Percentiles rank a stretch among this genome's conserved stretches.
phyloP scores from a whole-genome alignment of 2,888 invertebrate species.

The Drosophila siamana region DNA sequence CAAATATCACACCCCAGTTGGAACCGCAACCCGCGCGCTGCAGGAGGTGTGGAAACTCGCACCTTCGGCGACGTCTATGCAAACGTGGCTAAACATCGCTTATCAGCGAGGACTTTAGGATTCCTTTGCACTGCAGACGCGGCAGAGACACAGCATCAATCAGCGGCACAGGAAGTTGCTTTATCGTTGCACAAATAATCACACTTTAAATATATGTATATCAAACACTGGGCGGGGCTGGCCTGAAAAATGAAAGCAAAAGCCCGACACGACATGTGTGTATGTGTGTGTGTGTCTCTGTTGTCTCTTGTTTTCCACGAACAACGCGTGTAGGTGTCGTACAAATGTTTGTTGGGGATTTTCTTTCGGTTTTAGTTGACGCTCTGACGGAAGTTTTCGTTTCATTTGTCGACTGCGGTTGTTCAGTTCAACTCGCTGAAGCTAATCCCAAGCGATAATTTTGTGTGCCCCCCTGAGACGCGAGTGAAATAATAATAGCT shows the following conservation, averaged over 20 bases:
- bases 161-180: constrained; percentile 56
- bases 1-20: constrained; percentile 72
- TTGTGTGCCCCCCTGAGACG: constrained; percentile 46
- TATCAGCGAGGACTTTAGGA: constrained; percentile 50
- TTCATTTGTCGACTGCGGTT: constrained; percentile 36
- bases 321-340: constrained; percentile 64
- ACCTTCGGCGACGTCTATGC: constrained; percentile 62
- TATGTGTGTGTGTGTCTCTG: constrained; percentile 24
- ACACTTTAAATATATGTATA: constrained; percentile 68
- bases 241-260: constrained; percentile 51
- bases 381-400: constrained; percentile 57
- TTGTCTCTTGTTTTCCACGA: constrained; percentile 23
- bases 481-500: constrained; percentile 71
- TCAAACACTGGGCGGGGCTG: constrained; percentile 27
- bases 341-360: constrained; percentile 73
- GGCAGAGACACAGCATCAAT: constrained; percentile 44
- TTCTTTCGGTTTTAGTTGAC: constrained; percentile 40
- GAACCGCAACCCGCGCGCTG: constrained; percentile 65
- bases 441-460: constrained; percentile 78
- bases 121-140: not conserved
- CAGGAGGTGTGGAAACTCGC: constrained; percentile 70
- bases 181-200: constrained; percentile 67
- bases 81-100: constrained; percentile 43
- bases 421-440: not conserved
- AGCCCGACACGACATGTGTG: constrained; percentile 54